A percentile compares a stretch with the other conserved stretches of the same genome.
Conservation (phyloP, 2,888 invertebrate genomes). For the Pyralis farinalis region DNA sequence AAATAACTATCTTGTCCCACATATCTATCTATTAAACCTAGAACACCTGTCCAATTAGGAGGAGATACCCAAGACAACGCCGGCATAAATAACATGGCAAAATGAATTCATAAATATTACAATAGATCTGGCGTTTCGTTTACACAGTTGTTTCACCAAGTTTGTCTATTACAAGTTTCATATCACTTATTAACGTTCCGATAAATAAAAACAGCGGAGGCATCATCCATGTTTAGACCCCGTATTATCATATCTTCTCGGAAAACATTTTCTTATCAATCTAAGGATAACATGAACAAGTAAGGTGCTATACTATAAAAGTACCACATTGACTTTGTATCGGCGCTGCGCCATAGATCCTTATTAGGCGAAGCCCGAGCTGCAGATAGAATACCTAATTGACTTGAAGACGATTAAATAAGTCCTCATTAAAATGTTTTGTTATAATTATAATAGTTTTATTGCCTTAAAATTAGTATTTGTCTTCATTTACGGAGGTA, state of each 20-base stretch:
- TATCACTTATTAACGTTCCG: slow-evolving; percentile 10
- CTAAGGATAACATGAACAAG: slow-evolving; percentile 26
- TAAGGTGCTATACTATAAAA: slow-evolving; percentile 35
- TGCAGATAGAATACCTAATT: slow-evolving; percentile 53
- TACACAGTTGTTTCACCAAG: slow-evolving; percentile 14
- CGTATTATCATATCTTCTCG: slow-evolving; percentile 17
- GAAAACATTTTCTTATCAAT: slow-evolving; percentile 27
- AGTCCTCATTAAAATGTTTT: slow-evolving; percentile 52
- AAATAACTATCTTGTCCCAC: slow-evolving; percentile 62
- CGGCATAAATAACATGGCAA: slow-evolving; percentile 20
- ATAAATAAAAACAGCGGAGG: slow-evolving; percentile 7
- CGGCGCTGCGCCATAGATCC: slow-evolving; percentile 50
- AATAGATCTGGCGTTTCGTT: slow-evolving; percentile 6
- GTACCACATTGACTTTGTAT: slow-evolving; percentile 23
- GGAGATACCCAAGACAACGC: slow-evolving; percentile 29
- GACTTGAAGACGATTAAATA: slow-evolving; percentile 40
- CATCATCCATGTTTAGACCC: slow-evolving; percentile 10
- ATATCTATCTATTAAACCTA: slow-evolving; percentile 50
- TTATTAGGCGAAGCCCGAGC: slow-evolving; percentile 42
- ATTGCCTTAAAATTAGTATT: slow-evolving; percentile 1
- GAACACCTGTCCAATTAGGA: slow-evolving; percentile 45
- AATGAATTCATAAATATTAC: slow-evolving; percentile 23
- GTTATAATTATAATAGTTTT: slow-evolving; percentile 25
- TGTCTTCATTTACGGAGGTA: no score
- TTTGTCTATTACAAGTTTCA: slow-evolving; percentile 11